Evolutionary conservation across 2,888 invertebrate genomes (phyloP), one percentile per base, ranked within the genome.

Genomic region (Melanophora roralis): DNA sequence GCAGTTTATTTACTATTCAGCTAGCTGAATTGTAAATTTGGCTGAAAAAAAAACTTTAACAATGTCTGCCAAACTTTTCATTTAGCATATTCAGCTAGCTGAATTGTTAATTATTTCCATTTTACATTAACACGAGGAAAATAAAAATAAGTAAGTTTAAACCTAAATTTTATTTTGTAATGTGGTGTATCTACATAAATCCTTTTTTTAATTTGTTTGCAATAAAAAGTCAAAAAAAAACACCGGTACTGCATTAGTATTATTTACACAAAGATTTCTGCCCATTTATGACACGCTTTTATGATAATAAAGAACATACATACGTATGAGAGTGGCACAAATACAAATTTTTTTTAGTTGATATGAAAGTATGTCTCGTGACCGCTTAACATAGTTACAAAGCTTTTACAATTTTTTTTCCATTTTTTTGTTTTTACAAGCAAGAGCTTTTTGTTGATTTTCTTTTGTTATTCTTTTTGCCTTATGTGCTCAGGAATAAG

Each of bases 341-440:
- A 36, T 36, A 11, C 2, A 11, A 36, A 2, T 19, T 45, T 45
- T 45, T 45, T 19, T 19, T 45, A 14, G 14, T 8, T 60, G 49
- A 62, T 59, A 64, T 21, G 80, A 76, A 80, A 76, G 80, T 80
- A 76, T 80, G 80, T 73, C 80, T 38, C 68, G 64, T 80, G 80
- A 80, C 80, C 80, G 80, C 80, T 80, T 80, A 80, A 80, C 80
- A 80, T 72, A 80, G 76, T 67, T 80, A 67, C 65, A 76, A 62
- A 62, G 34, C 51, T 68, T 80, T 76, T 76, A 64, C 40, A 80
- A 49, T 43, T 57, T 76, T 53, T 36, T 27, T 51, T 49, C 23
- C 21, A 7, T 51, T 59, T 21, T 51, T 62, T 32, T 40, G 3
- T 21, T 55, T 6, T 32, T 51, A 43, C 43, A 7, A 8, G 36